Evolutionary conservation across 1,140 invertebrate species (phyloP).

Genomic region (Adoxophyes honmai): DNA sequence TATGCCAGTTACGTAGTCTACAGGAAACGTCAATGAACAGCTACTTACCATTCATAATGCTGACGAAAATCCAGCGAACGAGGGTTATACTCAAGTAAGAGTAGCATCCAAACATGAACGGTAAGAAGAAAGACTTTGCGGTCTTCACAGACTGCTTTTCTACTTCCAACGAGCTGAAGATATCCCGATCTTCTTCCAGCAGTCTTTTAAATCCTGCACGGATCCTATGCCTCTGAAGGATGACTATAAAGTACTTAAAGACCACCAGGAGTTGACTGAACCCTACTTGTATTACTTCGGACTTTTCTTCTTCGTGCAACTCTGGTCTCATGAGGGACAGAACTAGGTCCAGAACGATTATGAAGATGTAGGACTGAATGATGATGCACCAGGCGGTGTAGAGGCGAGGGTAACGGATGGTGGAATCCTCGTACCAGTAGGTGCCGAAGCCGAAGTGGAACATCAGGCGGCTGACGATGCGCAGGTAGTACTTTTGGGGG

Average conservation of each 20-base stretch:
- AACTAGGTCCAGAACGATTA: constrained; percentile 28
- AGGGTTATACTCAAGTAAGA: constrained; percentile 17
- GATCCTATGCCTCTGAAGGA: constrained; percentile 26
- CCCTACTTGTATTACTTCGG: constrained; percentile 36
- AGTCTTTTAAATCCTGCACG: constrained; percentile 25
- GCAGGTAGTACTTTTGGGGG: constrained; percentile 39
- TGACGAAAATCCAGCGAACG: constrained; percentile 22
- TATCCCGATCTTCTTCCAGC: constrained; percentile 26
- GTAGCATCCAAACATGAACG: constrained; percentile 24
- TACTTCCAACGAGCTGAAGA: constrained; percentile 20
- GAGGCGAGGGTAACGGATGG: constrained; percentile 10
- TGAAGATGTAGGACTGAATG: constrained; percentile 28
- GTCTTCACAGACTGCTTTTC: constrained; percentile 27
- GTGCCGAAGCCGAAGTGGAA: constrained; percentile 39
- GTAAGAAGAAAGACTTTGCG: constrained; percentile 23
- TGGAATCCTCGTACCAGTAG: constrained; percentile 39
- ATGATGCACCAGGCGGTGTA: constrained; percentile 30
- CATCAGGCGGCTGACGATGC: constrained; percentile 31
- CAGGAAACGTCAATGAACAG: no score
- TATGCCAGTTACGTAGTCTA: no score
- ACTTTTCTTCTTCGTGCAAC: constrained; percentile 34
- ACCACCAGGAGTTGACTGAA: constrained; percentile 30
- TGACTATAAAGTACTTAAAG: constrained; percentile 29
- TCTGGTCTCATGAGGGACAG: constrained; percentile 28
- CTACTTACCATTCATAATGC: constrained; percentile 43